Evolutionary conservation across 2,797 vertebrate genomes (phyloP), one percentile per base, ranked within the genome.

Genomic region (Catharus ustulatus): DNA sequence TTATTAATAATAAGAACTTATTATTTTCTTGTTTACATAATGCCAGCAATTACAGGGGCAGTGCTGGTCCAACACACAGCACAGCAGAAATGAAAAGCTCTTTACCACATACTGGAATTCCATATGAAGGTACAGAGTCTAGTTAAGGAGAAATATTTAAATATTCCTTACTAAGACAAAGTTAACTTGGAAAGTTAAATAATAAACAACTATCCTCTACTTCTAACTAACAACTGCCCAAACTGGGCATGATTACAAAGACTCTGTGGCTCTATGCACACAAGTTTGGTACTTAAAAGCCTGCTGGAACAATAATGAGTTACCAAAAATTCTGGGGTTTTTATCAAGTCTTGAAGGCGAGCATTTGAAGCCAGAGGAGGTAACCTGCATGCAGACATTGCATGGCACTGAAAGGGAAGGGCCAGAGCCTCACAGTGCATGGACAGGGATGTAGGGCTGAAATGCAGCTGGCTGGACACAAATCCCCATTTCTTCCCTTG

Each of bases 1-100:
- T 38, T 38, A 38, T 38, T 38, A 38, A 38, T 38, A 93, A 93
- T 95, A 94, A 87, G 73, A 86, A 54, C 54, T 93, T 82, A 84
- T 84, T 91, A 78, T 95, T 90, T 90, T 77, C 75, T 74, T 94
- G 84, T 94, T 93, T 92, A 93, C 62, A 77, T 80, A 87, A 89
- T n/a, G 15, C 46, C 69, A 87, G 64, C 79, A 95, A 91, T 95
- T 92, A 91, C 7, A 77, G 46, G 40, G 71, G 29, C 27, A 66
- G 84, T 5, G 11, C 72, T 85, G 58, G 72, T 64, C 87, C 87
- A 90, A 91, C 45, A 81, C 14, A 32, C 32, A 81, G 73, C 69
- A 43, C 62, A 93, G 62, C 66, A 90, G 71, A 89, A 93, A 68
- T 9, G 3, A 75, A 82, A 76, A 87, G 59, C 72, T 62, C n/a